A percentile compares a stretch with the other conserved stretches of the same genome.
Conservation (phyloP, 2,113 vertebrate species). For the Mola mola region DNA sequence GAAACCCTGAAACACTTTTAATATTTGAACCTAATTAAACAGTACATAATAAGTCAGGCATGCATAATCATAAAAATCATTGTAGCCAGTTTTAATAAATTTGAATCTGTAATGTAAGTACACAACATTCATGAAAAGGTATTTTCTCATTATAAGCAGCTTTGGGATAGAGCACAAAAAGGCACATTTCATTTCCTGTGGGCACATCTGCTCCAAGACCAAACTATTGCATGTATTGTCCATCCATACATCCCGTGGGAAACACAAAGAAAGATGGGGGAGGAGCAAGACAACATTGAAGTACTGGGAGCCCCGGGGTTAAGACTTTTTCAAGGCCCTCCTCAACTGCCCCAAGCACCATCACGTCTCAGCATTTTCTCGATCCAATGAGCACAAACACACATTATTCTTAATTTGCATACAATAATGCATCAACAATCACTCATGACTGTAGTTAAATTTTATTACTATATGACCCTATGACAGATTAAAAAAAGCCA, state of each 20-base stretch:
- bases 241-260: slow-evolving; percentile 4
- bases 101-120: neutral
- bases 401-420: no score
- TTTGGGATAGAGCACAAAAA: slow-evolving; percentile 27
- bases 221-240: slow-evolving; percentile 17
- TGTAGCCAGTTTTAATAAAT: neutral
- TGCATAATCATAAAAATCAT: slow-evolving; percentile 4
- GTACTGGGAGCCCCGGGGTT: neutral
- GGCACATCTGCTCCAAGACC: slow-evolving; percentile 42
- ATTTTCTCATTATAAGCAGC: neutral
- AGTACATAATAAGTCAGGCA: slow-evolving; percentile 4
- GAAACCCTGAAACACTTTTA: neutral
- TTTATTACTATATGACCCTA: no score
- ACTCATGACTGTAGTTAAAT: neutral
- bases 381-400: no score
- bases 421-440: neutral
- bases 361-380: no score
- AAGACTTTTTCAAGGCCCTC: neutral
- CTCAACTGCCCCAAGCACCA: neutral
- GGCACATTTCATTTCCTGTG: slow-evolving; percentile 34
- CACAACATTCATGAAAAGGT: no score
- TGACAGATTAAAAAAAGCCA: no score
- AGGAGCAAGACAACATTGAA: neutral
- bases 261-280: slow-evolving; percentile 1
- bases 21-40: slow-evolving; percentile 4